Evolutionary conservation across 2,888 invertebrate species (phyloP).

Genomic region (Chironomus riparius): DNA sequence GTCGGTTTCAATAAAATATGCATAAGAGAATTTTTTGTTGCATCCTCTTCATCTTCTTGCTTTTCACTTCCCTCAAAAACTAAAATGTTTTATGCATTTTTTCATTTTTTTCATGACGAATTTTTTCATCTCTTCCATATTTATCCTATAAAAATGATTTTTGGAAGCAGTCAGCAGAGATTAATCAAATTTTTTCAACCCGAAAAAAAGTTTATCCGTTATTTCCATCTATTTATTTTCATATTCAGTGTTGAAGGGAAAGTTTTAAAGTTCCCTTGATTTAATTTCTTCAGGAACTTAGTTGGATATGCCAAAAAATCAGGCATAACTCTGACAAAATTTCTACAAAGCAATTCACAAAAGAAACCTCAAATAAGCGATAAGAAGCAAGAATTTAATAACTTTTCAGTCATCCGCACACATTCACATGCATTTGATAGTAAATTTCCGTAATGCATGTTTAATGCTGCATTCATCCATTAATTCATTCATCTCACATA

Average conservation of each 20-base stretch:
- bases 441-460: not conserved
- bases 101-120: not conserved
- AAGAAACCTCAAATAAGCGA: not conserved
- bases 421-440: no score
- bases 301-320: not conserved
- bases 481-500: not conserved
- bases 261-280: no score
- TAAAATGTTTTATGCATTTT: not conserved
- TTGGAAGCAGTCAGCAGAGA: not conserved
- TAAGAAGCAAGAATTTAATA: no score
- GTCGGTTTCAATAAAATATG: not conserved
- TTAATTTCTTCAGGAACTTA: not conserved
- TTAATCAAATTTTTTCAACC: not conserved
- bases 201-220: no score
- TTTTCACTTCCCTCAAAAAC: no score
- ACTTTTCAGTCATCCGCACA: no score
- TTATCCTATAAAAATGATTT: not conserved
- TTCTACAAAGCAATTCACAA: not conserved
- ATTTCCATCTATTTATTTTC: no score
- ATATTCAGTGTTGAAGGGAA: no score
- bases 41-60: not conserved
- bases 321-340: no score
- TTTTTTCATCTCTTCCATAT: not conserved
- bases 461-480: not conserved
- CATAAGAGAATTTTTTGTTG: not conserved